Base-by-base conservation (phyloP, 2,113 vertebrate genomes). In the Antechinus stuartii region DNA sequence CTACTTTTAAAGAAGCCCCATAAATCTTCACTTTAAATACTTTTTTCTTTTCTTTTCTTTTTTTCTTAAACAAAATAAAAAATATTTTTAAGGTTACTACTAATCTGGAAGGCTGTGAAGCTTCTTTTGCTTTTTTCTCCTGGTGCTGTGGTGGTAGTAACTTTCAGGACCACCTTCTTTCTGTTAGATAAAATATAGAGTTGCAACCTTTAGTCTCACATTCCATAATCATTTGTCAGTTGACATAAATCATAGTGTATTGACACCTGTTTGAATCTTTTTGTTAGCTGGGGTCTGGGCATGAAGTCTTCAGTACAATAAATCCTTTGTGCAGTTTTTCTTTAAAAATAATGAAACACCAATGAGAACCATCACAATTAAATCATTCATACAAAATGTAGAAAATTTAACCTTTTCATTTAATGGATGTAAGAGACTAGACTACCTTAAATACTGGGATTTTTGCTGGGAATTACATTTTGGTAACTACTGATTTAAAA, bases 401-500 rank as follows among this genome's bases (percentile, higher is more conserved):
- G 56, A 47, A 35, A 53, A 52, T 8, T 91, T 52, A 35, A 22
- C 50, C 76, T 94, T 96, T 96, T 55, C 84, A 90, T 55, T 42
- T 50, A 91, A 16, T 56, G 90, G n/a, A 46, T 26, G 0, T 93
- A 54, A 91, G 42, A 93, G 89, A 91, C 35, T 25, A 56, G 84
- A 54, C 27, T 68, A 90, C 42, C 53, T 95, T 26, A 30, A 94
- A 42, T 56, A 91, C 90, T 10, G 1, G 91, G 91, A 94, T 6
- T 84, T 84, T 76, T 84, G n/a, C 16, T 84, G 68, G 56, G 84
- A 46, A 53, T 89, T 24, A 12, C 11, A 91, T 35, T 94, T 56
- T 90, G 91, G 91, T 47, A 54, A 57, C n/a, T 57, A 42, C 56
- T 90, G 27, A 84, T 91, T 92, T 96, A 96, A 95, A 92, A 52